These are phyloP conservation scores for Megaptera novaeangliae DNA, from an alignment of 2,113 vertebrate species.

Conservation along the genomic window DNA sequence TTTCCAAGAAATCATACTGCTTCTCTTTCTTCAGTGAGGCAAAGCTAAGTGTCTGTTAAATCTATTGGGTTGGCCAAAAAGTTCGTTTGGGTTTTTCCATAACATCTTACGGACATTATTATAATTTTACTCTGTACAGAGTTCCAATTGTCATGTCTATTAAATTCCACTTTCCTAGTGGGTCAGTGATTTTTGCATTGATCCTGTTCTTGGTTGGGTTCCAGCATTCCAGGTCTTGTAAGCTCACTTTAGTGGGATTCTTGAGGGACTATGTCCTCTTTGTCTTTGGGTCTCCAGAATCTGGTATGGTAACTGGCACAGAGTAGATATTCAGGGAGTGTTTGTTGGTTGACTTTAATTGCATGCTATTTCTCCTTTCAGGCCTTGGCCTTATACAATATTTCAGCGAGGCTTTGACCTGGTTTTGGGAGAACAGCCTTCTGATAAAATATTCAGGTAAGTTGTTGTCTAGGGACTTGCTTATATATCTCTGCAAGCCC, in stretches of 20 bases:
- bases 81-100: no score
- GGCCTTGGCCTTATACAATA: slow-evolving; percentile 98
- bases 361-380: slow-evolving; percentile 73
- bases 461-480: not conserved
- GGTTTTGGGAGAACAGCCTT: slow-evolving; percentile 98
- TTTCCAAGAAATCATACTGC: not conserved
- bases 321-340: not conserved
- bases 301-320: rapidly evolving
- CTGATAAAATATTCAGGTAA: slow-evolving; percentile 99
- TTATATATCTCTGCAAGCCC: not conserved
- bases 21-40: not conserved
- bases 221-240: not conserved
- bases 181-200: not conserved
- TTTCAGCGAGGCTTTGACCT: slow-evolving; percentile 99
- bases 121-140: not conserved
- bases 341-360: slow-evolving; percentile 21
- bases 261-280: not conserved
- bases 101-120: not conserved
- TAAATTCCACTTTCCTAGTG: not conserved
- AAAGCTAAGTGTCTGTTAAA: not conserved
- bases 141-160: not conserved
- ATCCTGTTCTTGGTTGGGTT: not conserved
- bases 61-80: no score
- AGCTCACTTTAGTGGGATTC: not conserved
- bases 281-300: not conserved